These are phyloP conservation scores for human DNA, from an alignment of 2,113 vertebrate genomes.

Conservation along the genomic window DNA sequence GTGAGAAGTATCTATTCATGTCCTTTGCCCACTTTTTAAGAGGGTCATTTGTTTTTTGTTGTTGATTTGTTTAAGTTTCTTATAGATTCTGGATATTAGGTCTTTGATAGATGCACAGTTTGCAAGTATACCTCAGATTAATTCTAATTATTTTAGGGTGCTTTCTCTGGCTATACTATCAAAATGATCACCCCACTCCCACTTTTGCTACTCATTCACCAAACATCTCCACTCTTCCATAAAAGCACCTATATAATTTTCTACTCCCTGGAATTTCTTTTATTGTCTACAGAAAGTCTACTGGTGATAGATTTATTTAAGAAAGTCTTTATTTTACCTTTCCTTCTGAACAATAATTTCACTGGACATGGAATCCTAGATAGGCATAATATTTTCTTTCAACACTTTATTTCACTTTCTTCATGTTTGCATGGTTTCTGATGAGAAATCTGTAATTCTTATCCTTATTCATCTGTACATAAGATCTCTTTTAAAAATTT, in stretches of 20 bases:
- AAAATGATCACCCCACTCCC: neutral
- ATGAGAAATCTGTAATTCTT: neutral
- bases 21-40: too few relatives aligned
- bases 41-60: too few relatives aligned
- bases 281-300: neutral
- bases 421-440: neutral
- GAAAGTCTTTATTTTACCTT: neutral
- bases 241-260: neutral
- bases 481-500: fast-evolving
- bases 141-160: neutral
- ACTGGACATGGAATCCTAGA: neutral
- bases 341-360: neutral
- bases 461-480: neutral
- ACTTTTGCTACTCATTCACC: neutral
- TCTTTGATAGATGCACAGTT: too few relatives aligned
- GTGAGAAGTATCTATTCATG: too few relatives aligned
- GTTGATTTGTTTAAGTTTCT: too few relatives aligned
- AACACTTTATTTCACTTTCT: neutral
- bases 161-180: neutral
- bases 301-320: neutral
- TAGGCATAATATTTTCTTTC: neutral
- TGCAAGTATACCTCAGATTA: neutral
- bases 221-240: neutral
- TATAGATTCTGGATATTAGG: too few relatives aligned
- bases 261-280: neutral